Evolutionary conservation across 2,888 invertebrate genomes (phyloP).

Genomic region (Phalera bucephala): DNA sequence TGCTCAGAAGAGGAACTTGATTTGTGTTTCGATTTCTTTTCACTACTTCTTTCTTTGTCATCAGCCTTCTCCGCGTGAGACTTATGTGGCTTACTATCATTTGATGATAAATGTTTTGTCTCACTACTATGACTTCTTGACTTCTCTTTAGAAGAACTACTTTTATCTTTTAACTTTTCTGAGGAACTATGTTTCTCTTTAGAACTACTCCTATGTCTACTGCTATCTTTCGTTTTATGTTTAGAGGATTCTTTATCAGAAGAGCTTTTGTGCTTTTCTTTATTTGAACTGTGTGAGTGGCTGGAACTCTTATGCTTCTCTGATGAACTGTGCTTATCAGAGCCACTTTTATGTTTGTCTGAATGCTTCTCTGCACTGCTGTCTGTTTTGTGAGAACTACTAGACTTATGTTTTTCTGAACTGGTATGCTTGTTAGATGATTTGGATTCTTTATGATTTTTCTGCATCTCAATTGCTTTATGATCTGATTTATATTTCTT

Average conservation of each 20-base stretch:
- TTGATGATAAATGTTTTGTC: constrained; percentile 57
- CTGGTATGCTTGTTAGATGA: constrained; percentile 32
- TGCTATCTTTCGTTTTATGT: constrained; percentile 54
- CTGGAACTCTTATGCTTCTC: constrained; percentile 46
- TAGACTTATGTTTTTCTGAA: constrained; percentile 45
- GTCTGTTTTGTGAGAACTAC: constrained; percentile 39
- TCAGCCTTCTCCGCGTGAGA: constrained; percentile 47
- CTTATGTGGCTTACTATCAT: constrained; percentile 49
- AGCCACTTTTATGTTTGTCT: constrained; percentile 45
- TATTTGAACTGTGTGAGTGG: constrained; percentile 26
- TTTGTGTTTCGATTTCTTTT: constrained; percentile 60
- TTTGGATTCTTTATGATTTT: constrained; percentile 42
- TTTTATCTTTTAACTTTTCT: constrained; percentile 63
- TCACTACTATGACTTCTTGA: constrained; percentile 61
- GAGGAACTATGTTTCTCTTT: constrained; percentile 66
- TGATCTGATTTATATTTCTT: constrained; percentile 50
- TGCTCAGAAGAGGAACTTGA: constrained; percentile 59
- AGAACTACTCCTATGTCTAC: constrained; percentile 50
- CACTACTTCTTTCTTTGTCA: constrained; percentile 39
- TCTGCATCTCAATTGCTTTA: constrained; percentile 45
- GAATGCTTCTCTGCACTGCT: constrained; percentile 47
- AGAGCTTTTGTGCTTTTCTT: constrained; percentile 44
- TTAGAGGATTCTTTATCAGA: constrained; percentile 51
- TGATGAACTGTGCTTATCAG: constrained; percentile 34
- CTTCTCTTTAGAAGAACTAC: constrained; percentile 66